Evolutionary conservation across 2,888 invertebrate genomes (phyloP), one percentile per base, ranked within the genome.

Genomic region (Aspidapion aeneum): DNA sequence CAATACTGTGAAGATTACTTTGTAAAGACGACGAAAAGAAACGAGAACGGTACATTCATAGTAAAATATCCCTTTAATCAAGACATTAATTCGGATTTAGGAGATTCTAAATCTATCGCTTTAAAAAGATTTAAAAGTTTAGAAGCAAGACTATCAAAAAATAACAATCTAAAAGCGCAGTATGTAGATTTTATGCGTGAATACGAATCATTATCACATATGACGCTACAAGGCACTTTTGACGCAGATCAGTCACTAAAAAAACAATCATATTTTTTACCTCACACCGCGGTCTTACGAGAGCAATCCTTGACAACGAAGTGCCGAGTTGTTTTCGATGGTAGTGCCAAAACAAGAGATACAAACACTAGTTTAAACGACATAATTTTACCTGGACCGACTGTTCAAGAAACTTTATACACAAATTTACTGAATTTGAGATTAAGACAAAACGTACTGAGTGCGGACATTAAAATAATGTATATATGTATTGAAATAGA

Each of bases 251-350:
- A n/a, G n/a, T n/a, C n/a, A n/a, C n/a, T 35, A 35, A 35, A 48
- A 58, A 2, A n/a, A 12, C 17, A n/a, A 12, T 17, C 17, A 16
- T 9, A 20, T 54, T 16, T 18, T n/a, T 19, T 63, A 2, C 20
- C n/a, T 63, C 21, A 54, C 78, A 79, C 68, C 77, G 76, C 58
- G 71, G 74, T 0, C 75, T 79, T 0, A 56, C 75, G 0, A 72
- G 73, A n/a, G 18, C 62, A 72, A 7, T 60, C 58, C 3, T 68
- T 71, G 5, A 75, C 74, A 0, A 74, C 75, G 0, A 73, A 74
- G 57, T 49, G 74, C 1, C 57, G 75, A 12, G 75, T 76, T 0
- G 76, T 77, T 0, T 75, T 74, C 63, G 72, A 75, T 55, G 74
- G 71, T 0, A 73, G 73, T 0, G 66, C 69, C 3, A 64, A 63